These are phyloP conservation scores for Cosmia trapezina DNA, from an alignment of 2,888 invertebrate species.

Conservation along the genomic window DNA sequence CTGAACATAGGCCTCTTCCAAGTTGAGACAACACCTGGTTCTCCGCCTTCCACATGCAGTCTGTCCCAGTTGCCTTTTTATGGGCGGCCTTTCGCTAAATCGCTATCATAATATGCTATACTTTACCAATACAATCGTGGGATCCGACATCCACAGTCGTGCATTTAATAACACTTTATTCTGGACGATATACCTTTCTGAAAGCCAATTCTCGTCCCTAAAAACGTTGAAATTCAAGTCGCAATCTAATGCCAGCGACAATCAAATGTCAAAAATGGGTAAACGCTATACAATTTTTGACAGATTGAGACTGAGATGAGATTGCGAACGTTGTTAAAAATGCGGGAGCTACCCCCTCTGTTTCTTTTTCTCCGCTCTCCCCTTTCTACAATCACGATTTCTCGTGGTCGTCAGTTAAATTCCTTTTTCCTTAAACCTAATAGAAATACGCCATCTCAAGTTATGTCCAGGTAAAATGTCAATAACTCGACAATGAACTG, in stretches of 20 bases:
- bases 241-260: too few species aligned
- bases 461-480: slow-evolving; percentile 10
- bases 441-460: background rate
- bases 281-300: too few species aligned
- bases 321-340: too few species aligned
- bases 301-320: too few species aligned
- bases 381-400: background rate
- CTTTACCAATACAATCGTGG: background rate
- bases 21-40: background rate
- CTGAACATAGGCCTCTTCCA: background rate
- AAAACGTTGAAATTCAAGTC: too few species aligned
- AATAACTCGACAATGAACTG: slow-evolving; percentile 5
- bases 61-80: background rate
- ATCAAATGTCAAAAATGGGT: too few species aligned
- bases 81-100: too few species aligned
- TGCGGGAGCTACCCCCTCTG: too few species aligned
- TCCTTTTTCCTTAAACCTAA: background rate
- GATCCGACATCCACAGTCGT: background rate
- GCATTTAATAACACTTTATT: background rate
- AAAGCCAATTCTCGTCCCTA: too few species aligned
- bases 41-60: background rate
- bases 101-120: background rate
- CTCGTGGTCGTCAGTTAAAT: background rate
- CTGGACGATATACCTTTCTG: background rate
- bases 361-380: background rate